Evolutionary conservation across 2,113 vertebrate genomes (phyloP).

Genomic region (Cettia cetti): DNA sequence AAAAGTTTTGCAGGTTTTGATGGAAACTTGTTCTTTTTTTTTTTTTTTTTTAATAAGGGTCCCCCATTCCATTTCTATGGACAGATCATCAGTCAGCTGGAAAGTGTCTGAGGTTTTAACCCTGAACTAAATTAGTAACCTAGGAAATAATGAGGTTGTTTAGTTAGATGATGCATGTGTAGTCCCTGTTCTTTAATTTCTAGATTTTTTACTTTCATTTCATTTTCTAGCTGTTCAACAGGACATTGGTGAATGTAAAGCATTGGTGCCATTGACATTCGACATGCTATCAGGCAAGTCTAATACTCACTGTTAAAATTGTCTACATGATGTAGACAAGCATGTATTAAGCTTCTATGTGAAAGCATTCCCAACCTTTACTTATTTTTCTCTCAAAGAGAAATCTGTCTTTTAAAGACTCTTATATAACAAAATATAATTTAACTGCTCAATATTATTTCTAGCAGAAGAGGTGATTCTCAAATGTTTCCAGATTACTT

Average conservation of each 20-base stretch:
- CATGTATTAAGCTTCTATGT: neutral
- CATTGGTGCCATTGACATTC: neutral
- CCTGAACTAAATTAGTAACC: neutral
- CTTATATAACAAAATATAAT: neutral
- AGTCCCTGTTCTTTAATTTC: neutral
- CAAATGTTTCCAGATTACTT: neutral
- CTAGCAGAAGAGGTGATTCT: neutral
- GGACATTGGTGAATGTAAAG: neutral
- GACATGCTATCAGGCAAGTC: neutral
- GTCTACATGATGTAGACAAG: neutral
- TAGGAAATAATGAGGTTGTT: neutral
- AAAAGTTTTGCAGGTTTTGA: neutral
- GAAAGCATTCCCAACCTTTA: neutral
- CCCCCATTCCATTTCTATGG: neutral
- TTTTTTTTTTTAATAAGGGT: neutral
- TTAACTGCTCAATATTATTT: neutral
- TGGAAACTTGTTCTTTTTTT: neutral
- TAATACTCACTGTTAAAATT: neutral
- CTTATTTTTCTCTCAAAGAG: neutral
- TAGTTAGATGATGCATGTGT: neutral
- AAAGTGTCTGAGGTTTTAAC: neutral
- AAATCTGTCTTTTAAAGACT: neutral
- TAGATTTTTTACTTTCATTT: neutral
- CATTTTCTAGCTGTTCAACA: neutral
- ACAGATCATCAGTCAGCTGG: neutral